Evolutionary conservation across 2,797 vertebrate genomes (phyloP), one percentile per base, ranked within the genome.

Genomic region (Karalla daura): DNA sequence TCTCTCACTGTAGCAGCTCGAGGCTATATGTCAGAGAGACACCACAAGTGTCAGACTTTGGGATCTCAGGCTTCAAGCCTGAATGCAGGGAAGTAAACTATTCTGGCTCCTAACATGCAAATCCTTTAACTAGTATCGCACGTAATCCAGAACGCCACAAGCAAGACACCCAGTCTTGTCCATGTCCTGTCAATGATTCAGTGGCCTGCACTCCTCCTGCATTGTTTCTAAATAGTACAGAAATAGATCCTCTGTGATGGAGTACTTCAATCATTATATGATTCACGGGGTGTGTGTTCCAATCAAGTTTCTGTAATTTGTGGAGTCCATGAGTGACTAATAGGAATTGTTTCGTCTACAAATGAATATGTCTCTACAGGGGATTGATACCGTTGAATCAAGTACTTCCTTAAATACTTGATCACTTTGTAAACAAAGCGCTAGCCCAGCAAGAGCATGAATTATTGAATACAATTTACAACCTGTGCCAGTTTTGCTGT

Each of bases 41-140:
- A 41, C 2, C 17, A 44, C 30, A 51, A 55, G 18, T n/a, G n/a
- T 54, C 17, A 32, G 35, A n/a, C 14, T 30, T 9, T 50, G 25
- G 43, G 40, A 74, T 67, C 37, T 54, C 64, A 4, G 43, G 33
- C 41, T 55, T 70, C 43, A 39, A 45, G n/a, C 17, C 10, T 6
- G 0, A 4, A 73, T 24, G 32, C 0, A 35, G 14, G 36, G 18
- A 61, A 53, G 55, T n/a, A 12, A 33, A 43, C 18, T 11, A 3
- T 35, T 55, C 21, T 20, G n/a, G 33, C 6, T 3, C 14, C 21
- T 25, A 60, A 52, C 50, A 54, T 15, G 9, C 23, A 74, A 81
- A 85, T 62, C 49, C 35, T 37, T 47, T 30, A 20, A 71, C 58
- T 40, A 27, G 30, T 23, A 62, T 30, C n/a, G 18, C 40, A 56